Conservation (phyloP, 2,113 vertebrate species). For the Quiscalus mexicanus region DNA sequence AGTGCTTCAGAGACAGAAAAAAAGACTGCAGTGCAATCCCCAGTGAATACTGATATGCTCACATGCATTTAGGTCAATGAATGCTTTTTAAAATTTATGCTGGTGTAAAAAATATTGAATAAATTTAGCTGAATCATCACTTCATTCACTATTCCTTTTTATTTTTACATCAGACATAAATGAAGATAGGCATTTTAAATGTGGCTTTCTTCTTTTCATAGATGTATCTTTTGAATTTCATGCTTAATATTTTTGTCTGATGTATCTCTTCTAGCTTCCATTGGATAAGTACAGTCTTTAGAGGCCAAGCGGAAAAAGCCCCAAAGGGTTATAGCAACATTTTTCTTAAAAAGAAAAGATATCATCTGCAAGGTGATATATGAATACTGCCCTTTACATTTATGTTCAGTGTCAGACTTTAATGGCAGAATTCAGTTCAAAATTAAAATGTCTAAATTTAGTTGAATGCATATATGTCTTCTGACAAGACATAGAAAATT, state of each 20-base stretch:
- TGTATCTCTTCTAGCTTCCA: neutral
- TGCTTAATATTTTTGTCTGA: neutral
- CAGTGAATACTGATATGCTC: neutral
- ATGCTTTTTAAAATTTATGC: neutral
- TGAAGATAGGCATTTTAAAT: neutral
- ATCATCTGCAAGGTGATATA: neutral
- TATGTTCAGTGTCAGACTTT: neutral
- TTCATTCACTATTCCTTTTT: neutral
- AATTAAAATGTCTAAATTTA: neutral
- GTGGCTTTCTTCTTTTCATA: neutral
- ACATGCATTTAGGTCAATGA: conserved; percentile 26
- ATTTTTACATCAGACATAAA: neutral
- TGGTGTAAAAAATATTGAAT: neutral
- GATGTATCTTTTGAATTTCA: neutral
- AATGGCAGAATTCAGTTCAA: neutral
- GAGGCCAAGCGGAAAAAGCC: neutral
- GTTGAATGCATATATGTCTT: neutral
- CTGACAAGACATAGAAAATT: neutral
- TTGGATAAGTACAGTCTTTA: neutral
- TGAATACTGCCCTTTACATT: neutral
- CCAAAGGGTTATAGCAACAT: accelerated
- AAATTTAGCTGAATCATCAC: conserved; percentile 36
- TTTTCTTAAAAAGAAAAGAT: neutral
- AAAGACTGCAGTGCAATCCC: neutral
- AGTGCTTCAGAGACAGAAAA: neutral